Evolutionary conservation across 2,888 invertebrate genomes (phyloP).

Genomic region (Acholoe squamosa): DNA sequence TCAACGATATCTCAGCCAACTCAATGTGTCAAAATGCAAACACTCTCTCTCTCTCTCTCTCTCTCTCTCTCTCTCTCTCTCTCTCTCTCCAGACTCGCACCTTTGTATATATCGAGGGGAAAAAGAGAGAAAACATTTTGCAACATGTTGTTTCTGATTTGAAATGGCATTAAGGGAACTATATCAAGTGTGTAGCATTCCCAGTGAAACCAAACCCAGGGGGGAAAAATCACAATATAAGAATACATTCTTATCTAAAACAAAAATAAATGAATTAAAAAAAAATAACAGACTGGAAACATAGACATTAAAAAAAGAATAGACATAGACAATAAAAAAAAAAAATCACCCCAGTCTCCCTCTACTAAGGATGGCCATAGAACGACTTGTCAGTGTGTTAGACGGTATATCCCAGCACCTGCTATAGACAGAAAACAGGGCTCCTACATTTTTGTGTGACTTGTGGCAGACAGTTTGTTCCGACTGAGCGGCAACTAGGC

Average conservation of each 20-base stretch:
- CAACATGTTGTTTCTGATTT: conserved; percentile 3
- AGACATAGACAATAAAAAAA: too few relatives aligned
- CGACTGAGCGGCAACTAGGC: conserved; percentile 41
- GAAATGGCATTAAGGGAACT: conserved; percentile 8
- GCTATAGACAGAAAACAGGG: conserved; percentile 12
- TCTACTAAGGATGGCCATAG: background rate
- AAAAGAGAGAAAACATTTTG: background rate
- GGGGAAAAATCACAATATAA: background rate
- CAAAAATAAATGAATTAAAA: too few relatives aligned
- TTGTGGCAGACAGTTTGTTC: conserved; percentile 10
- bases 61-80: too few relatives aligned
- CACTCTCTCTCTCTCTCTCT: too few relatives aligned
- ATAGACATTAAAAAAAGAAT: too few relatives aligned
- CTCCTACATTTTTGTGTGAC: conserved; percentile 26
- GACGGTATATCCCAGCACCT: background rate
- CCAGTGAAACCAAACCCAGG: background rate
- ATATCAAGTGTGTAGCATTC: background rate
- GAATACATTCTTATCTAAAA: background rate
- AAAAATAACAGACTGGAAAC: too few relatives aligned
- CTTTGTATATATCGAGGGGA: too few relatives aligned
- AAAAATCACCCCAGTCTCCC: too few relatives aligned
- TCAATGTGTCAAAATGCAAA: background rate
- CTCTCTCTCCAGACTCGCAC: background rate
- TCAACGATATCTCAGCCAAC: background rate
- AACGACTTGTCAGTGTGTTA: background rate